A percentile compares a stretch with the other conserved stretches of the same genome.
Evolutionary conservation across 2,113 vertebrate species (phyloP).

Genomic region (Deroptyus accipitrinus): DNA sequence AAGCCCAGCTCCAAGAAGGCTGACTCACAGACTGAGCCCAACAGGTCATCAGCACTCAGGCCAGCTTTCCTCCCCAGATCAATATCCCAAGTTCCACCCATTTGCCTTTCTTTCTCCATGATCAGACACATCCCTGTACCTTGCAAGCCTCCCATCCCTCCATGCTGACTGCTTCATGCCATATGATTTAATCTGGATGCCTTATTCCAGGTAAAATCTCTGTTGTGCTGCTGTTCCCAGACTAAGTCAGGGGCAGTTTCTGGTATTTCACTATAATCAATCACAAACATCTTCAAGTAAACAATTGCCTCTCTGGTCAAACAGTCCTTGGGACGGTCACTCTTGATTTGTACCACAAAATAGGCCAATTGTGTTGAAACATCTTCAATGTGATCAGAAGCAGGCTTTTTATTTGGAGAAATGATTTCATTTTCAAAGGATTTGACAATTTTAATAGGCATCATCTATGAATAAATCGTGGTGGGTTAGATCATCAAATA

Average conservation of each 20-base stretch:
- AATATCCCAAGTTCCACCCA: neutral
- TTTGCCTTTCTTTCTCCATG: neutral
- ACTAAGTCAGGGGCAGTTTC: neutral
- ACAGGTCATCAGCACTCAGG: neutral
- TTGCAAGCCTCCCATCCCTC: neutral
- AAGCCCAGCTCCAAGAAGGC: neutral
- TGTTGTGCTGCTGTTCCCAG: neutral
- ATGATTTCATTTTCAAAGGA: slow-evolving; percentile 17
- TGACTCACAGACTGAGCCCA: neutral
- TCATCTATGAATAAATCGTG: slow-evolving; percentile 15
- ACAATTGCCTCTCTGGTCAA: neutral
- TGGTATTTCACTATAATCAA: neutral
- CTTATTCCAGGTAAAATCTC: neutral
- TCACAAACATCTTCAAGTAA: neutral
- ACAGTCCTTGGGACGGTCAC: neutral
- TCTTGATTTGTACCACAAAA: neutral
- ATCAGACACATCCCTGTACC: neutral
- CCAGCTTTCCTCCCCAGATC: neutral
- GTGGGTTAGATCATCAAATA: neutral
- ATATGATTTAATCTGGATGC: neutral
- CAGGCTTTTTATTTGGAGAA: neutral
- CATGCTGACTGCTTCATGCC: neutral
- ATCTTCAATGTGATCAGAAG: neutral
- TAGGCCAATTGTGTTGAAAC: neutral
- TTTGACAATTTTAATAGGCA: slow-evolving; percentile 42